Conservation (phyloP, 2,113 vertebrate species). For the Calypte anna region DNA sequence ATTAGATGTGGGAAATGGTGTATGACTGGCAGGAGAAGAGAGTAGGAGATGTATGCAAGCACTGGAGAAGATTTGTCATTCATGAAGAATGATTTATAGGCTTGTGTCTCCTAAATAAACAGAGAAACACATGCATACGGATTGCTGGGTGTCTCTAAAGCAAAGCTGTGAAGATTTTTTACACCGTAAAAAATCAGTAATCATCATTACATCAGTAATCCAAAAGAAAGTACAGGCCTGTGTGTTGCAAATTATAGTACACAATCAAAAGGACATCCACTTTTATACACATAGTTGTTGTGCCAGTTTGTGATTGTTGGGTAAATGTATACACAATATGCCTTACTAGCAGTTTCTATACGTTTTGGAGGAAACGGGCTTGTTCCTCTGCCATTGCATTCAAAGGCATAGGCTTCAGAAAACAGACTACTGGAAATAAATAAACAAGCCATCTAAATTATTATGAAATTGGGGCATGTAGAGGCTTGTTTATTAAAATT, state of each 20-base stretch:
- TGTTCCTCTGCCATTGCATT: background rate
- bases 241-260: background rate
- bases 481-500: background rate
- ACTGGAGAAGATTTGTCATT: conserved; percentile 42
- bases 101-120: background rate
- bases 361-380: background rate
- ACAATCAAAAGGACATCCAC: background rate
- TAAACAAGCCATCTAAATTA: background rate
- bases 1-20: conserved; percentile 30
- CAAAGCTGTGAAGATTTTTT: background rate
- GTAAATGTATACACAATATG: background rate
- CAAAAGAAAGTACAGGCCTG: background rate
- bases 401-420: background rate
- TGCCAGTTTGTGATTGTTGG: background rate
- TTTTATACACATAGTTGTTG: accelerated
- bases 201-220: background rate
- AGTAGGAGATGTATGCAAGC: background rate
- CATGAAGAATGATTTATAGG: conserved; percentile 11
- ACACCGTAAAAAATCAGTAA: no score
- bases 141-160: background rate
- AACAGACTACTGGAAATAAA: background rate
- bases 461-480: background rate
- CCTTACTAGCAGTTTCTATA: background rate
- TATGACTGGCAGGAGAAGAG: background rate
- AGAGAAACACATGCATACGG: background rate